phyloP scores from a whole-genome alignment of 2,888 invertebrate genomes.

The Empis livida region DNA sequence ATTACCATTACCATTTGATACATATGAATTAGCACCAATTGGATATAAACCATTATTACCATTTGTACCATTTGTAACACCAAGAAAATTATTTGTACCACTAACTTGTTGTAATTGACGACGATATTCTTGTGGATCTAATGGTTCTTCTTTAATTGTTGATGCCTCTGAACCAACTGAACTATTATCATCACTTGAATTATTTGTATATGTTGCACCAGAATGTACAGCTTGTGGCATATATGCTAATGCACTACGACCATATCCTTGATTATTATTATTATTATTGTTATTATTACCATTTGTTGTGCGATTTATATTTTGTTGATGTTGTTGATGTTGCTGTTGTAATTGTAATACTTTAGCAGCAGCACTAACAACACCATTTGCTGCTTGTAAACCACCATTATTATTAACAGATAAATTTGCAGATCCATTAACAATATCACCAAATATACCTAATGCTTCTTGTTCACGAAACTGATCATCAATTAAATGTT shows the following conservation, averaged over 20 bases:
- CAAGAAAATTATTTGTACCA: constrained; percentile 20
- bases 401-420: constrained; percentile 20
- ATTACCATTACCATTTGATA: constrained; percentile 24
- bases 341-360: constrained; percentile 29
- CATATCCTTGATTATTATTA: constrained; percentile 29
- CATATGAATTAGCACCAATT: constrained; percentile 21
- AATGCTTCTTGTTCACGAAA: constrained; percentile 64
- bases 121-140: constrained; percentile 64
- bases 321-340: constrained; percentile 32
- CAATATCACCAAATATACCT: constrained; percentile 73
- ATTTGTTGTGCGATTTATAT: constrained; percentile 25
- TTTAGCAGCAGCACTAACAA: constrained; percentile 34
- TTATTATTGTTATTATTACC: too few species aligned
- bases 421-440: constrained; percentile 39
- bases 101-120: constrained; percentile 43
- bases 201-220: constrained; percentile 36
- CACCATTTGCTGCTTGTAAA: constrained; percentile 31
- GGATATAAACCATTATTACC: constrained; percentile 28
- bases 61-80: constrained; percentile 28
- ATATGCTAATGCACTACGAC: constrained; percentile 67
- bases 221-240: constrained; percentile 87
- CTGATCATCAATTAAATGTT: constrained; percentile 86
- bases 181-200: constrained; percentile 44
- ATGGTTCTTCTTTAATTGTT: constrained; percentile 77
- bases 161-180: constrained; percentile 50